A percentile compares a stretch with the other conserved stretches of the same genome.
Evolutionary conservation across 1,140 invertebrate genomes (phyloP).

Genomic region (Neuroterus valhalla): DNA sequence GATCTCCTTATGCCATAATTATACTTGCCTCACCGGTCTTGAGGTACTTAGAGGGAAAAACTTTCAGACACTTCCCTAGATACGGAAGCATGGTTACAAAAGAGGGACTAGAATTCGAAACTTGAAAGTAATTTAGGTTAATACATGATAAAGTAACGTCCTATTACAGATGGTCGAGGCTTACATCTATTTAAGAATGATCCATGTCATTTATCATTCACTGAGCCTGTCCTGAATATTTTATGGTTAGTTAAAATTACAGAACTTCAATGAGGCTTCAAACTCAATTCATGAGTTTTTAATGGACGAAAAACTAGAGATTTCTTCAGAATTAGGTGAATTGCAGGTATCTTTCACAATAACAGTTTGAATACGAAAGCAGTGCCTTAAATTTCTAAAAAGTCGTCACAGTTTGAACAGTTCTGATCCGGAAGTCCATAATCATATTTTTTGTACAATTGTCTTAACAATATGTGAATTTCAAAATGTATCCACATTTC

Average conservation of each 20-base stretch:
- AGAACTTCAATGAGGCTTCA: background rate
- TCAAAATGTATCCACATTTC: too few relatives aligned
- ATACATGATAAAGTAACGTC: background rate
- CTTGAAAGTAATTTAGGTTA: constrained; percentile 1
- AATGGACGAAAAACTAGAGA: background rate
- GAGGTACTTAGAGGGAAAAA: background rate
- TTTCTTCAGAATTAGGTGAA: background rate
- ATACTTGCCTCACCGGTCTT: background rate
- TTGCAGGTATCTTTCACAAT: background rate
- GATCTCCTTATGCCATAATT: background rate
- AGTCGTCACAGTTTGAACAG: too few relatives aligned
- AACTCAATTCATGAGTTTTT: too few relatives aligned
- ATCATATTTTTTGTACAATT: too few relatives aligned
- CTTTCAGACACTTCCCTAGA: background rate
- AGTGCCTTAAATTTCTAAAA: too few relatives aligned
- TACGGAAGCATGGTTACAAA: background rate
- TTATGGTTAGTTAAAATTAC: background rate
- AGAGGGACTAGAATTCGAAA: background rate
- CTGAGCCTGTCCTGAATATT: background rate
- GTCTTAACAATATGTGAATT: too few relatives aligned
- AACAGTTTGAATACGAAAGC: too few relatives aligned
- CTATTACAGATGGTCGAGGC: background rate
- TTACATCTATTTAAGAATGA: background rate
- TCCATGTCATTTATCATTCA: background rate
- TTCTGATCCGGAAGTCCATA: too few relatives aligned